Percentiles rank a stretch among this genome's conserved stretches.
Conservation (phyloP, 2,113 vertebrate genomes). For the Zapus hudsonius region DNA sequence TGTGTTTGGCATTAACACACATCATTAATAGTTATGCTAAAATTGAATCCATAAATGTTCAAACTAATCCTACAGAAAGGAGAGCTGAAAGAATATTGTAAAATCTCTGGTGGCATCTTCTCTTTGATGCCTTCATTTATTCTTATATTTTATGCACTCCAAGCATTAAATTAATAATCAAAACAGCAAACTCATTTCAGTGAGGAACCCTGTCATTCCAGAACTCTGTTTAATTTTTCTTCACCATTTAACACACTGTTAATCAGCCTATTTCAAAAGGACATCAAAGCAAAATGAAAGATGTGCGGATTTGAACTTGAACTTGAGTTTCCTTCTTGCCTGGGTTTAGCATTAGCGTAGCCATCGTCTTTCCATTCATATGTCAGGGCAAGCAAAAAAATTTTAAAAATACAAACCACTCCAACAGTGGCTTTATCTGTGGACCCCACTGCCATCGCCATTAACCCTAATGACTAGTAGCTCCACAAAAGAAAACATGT, state of each 20-base stretch:
- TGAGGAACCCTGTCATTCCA: too few species aligned
- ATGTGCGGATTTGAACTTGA: background rate
- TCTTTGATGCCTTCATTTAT: background rate
- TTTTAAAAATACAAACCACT: background rate
- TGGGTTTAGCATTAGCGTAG: background rate
- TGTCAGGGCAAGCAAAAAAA: background rate
- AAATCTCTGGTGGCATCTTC: slow-evolving; percentile 4
- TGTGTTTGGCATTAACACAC: background rate
- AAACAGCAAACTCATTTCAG: too few species aligned
- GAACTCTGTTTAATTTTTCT: background rate
- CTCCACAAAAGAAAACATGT: background rate
- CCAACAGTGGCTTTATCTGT: background rate
- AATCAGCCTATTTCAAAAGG: background rate
- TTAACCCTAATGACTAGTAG: background rate
- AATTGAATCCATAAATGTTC: background rate
- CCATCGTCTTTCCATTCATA: background rate
- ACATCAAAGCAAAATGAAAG: background rate
- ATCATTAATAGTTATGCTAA: slow-evolving; percentile 11
- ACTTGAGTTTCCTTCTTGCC: background rate
- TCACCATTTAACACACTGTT: background rate
- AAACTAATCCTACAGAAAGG: background rate
- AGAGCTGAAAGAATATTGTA: slow-evolving; percentile 14
- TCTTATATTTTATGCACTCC: background rate
- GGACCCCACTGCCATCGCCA: background rate
- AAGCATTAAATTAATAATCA: background rate